Conservation (phyloP, 1,140 invertebrate species). For the Drosophila yakuba region DNA sequence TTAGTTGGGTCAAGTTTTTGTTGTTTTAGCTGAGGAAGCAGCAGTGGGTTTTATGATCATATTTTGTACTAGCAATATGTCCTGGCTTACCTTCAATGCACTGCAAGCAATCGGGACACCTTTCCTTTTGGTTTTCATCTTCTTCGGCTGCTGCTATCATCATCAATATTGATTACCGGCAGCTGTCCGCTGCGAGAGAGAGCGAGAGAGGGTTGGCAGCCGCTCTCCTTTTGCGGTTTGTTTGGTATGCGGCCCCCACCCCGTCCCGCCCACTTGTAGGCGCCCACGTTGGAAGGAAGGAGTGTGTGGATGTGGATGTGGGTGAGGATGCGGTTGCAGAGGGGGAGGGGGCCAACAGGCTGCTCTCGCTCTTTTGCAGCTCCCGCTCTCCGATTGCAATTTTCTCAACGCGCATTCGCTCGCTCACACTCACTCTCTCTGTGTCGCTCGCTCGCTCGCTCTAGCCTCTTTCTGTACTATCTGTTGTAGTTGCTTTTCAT, state of each 20-base stretch:
- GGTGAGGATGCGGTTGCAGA: neutral
- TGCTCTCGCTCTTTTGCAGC: conserved; percentile 26
- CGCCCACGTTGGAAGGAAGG: conserved; percentile 66
- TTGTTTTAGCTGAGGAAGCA: too few species aligned
- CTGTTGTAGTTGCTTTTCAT: conserved; percentile 51
- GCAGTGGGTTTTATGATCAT: too few species aligned
- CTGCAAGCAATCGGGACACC: conserved; percentile 49
- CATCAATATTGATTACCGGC: conserved; percentile 83
- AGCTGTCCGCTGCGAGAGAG: conserved; percentile 63
- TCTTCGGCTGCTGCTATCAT: conserved; percentile 61
- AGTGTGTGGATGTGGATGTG: neutral
- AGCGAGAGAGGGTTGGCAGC: conserved; percentile 3
- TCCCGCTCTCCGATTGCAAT: conserved; percentile 64
- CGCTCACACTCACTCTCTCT: conserved; percentile 15
- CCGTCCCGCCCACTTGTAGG: conserved; percentile 74
- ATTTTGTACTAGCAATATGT: neutral
- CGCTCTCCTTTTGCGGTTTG: conserved; percentile 44
- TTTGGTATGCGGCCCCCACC: conserved; percentile 47
- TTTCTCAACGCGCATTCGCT: conserved; percentile 68
- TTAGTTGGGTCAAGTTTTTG: too few species aligned
- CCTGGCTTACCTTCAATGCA: neutral
- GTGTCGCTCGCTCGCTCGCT: conserved; percentile 3
- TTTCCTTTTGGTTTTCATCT: conserved; percentile 58
- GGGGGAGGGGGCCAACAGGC: conserved; percentile 48
- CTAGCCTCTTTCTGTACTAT: conserved; percentile 26